These are phyloP conservation scores for Wasmannia auropunctata DNA, from an alignment of 1,140 invertebrate genomes.

Conservation along the genomic window DNA sequence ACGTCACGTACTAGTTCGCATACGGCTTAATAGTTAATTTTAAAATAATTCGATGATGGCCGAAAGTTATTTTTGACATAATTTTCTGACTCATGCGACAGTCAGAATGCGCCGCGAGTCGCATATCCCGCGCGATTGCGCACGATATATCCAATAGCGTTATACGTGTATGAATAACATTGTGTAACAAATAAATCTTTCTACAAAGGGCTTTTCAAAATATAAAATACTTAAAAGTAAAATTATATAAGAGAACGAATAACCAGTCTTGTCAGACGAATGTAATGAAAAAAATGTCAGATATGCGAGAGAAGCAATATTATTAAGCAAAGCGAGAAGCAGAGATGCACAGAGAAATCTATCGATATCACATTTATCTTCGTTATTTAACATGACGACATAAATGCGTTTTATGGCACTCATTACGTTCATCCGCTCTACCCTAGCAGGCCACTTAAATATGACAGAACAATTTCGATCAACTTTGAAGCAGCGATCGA, in stretches of 20 bases:
- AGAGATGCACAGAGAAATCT: slow-evolving; percentile 10
- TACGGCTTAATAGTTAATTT: slow-evolving; percentile 40
- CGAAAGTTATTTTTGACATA: slow-evolving; percentile 46
- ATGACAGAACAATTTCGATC: slow-evolving; percentile 45
- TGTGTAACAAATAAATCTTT: not conserved
- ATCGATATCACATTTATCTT: slow-evolving; percentile 35
- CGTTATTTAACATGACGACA: slow-evolving; percentile 46
- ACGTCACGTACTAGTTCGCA: slow-evolving; percentile 52
- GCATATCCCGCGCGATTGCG: not conserved
- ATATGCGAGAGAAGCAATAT: not conserved
- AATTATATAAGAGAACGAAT: not conserved
- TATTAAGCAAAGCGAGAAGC: not conserved
- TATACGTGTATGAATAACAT: not conserved
- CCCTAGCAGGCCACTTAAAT: slow-evolving; percentile 22
- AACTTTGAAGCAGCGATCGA: slow-evolving; percentile 34
- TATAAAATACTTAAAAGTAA: not conserved
- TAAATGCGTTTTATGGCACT: slow-evolving; percentile 41
- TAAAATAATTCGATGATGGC: slow-evolving; percentile 45
- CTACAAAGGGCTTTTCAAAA: not conserved
- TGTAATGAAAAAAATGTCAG: not conserved
- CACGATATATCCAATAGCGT: too few relatives aligned
- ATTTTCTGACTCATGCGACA: slow-evolving; percentile 16
- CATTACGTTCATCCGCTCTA: slow-evolving; percentile 48
- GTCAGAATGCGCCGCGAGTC: not conserved
- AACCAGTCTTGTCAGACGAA: not conserved